A percentile compares a stretch with the other conserved stretches of the same genome.
These are phyloP conservation scores for Odontophorus gujanensis DNA, from an alignment of 2,113 vertebrate species.

Conservation along the genomic window DNA sequence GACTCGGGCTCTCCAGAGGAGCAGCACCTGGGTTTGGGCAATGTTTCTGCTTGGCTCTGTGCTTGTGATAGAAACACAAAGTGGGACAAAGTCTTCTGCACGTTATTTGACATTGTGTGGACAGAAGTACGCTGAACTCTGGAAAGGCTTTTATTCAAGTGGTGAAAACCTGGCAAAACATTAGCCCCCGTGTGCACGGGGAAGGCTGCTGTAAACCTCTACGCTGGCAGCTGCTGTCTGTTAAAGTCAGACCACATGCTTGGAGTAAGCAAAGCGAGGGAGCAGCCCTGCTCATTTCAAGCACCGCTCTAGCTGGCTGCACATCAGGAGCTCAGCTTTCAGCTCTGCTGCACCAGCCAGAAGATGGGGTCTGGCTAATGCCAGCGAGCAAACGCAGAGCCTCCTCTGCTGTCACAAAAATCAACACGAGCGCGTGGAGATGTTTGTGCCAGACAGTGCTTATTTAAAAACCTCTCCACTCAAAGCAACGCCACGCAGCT, in stretches of 20 bases:
- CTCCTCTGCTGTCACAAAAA: background rate
- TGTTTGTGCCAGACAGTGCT: background rate
- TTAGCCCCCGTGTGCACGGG: rapidly evolving
- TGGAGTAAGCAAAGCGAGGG: background rate
- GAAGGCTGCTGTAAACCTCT: background rate
- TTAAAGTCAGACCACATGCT: background rate
- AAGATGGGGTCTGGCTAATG: rapidly evolving
- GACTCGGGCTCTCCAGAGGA: background rate
- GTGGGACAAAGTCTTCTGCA: background rate
- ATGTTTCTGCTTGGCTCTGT: background rate
- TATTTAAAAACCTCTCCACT: background rate
- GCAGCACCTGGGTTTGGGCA: background rate
- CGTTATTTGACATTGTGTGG: background rate
- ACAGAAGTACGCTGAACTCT: background rate
- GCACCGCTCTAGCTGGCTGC: background rate
- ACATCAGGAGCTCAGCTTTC: background rate
- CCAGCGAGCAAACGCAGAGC: rapidly evolving
- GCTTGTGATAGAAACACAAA: background rate
- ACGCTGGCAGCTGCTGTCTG: background rate
- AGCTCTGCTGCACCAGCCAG: background rate
- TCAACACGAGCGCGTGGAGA: background rate
- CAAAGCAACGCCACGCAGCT: background rate
- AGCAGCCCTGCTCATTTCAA: background rate
- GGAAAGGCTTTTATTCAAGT: background rate
- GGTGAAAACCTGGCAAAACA: background rate